Base-by-base conservation (phyloP, 2,113 vertebrate species). In the Himantopus leucocephalus region DNA sequence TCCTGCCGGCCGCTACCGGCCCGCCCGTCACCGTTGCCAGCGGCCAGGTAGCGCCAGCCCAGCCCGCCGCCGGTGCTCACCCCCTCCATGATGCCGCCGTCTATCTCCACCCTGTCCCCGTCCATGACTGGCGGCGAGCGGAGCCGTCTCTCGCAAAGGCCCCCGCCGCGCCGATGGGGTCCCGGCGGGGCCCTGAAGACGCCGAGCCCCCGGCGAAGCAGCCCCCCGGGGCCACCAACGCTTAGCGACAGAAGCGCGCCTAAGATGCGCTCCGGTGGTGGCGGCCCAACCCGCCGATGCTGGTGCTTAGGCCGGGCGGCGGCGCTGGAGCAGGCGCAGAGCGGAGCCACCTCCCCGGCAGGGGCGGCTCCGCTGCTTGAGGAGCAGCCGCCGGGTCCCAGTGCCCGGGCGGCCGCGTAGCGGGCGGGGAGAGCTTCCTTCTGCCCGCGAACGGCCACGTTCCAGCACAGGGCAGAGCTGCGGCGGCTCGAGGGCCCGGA, bases 51-150 rank as follows among this genome's bases (percentile, higher is more conserved):
- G 14, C 5, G 39, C 27, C 16, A 56, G 50, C 30, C 73, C 63
- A 10, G 68, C 32, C 74, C 29, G 29, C 13, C 16, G 20, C 43
- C 2, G 47, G 29, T 67, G 97, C 99, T 99, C 96, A 99, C 99
- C 97, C 99, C 99, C 96, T 99, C 99, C 99, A 99, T 98, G 82
- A 99, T 97, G 77, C 99, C 99, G 89, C 99, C 99, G 95, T 99
- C 99, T 60, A 99, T 98, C 84, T 99, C 99, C 84, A 98, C 95
- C 63, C 59, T 68, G 74, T 89, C 94, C 37, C 93, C 93, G 18
- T 97, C 97, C 98, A 98, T 98, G 34, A n/a, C 63, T 13, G 81
- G 41, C 39, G 59, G 29, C 2, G 52, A 80, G 63, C 43, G 7
- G 16, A 18, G 39, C 21, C 2, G 76, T 9, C n/a, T 35, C 53